Evolutionary conservation across 2,888 invertebrate genomes (phyloP).

Genomic region (Chrysomela aeneicollis): DNA sequence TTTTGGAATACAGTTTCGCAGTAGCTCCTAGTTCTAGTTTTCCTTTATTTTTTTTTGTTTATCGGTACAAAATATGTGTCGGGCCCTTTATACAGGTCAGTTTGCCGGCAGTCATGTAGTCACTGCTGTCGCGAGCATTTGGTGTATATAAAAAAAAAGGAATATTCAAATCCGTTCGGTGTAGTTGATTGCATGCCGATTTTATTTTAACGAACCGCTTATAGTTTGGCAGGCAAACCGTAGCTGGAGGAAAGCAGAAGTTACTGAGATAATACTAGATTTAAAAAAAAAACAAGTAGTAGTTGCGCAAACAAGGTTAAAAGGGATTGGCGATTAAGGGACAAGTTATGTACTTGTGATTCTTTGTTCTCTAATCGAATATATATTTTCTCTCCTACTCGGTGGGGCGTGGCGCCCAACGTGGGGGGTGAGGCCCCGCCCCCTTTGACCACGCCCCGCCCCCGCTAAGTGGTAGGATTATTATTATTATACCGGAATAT

Average conservation of each 20-base stretch:
- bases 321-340: conserved; percentile 60
- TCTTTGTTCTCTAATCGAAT: conserved; percentile 61
- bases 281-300: conserved; percentile 48
- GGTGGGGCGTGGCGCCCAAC: conserved; percentile 50
- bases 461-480: conserved; percentile 60
- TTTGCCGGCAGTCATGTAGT: conserved; percentile 39
- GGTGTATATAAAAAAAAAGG: conserved; percentile 53
- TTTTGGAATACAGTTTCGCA: conserved; percentile 58
- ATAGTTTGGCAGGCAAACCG: conserved; percentile 54
- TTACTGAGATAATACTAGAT: too few species aligned
- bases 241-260: conserved; percentile 34
- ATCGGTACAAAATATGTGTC: conserved; percentile 38
- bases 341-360: conserved; percentile 58
- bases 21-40: conserved; percentile 51
- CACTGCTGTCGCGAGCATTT: conserved; percentile 50
- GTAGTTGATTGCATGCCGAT: conserved; percentile 58
- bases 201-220: conserved; percentile 59
- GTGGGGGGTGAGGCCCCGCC: conserved; percentile 57
- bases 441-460: conserved; percentile 53
- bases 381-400: conserved; percentile 56
- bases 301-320: conserved; percentile 52
- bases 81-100: conserved; percentile 46
- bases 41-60: conserved; percentile 42
- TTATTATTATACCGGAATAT: conserved; percentile 65
- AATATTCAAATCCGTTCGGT: conserved; percentile 47